Evolutionary conservation across 2,797 vertebrate species (phyloP).

Genomic region (Danio albolineatus): DNA sequence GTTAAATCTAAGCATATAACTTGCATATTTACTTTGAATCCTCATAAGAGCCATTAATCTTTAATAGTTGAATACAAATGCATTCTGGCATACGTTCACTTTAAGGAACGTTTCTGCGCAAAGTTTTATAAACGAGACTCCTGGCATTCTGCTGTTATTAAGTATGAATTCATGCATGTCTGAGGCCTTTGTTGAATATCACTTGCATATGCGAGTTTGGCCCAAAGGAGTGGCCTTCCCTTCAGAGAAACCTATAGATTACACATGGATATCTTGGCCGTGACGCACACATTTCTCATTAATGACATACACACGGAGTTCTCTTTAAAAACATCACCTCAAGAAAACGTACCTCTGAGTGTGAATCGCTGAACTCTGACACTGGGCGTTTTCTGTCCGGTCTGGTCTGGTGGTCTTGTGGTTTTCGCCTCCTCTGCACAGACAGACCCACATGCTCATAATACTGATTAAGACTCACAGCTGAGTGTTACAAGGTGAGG

Average conservation of each 20-base stretch:
- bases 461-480: constrained; percentile 51
- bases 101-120: too few relatives aligned
- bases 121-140: too few relatives aligned
- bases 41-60: too few relatives aligned
- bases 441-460: constrained; percentile 39
- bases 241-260: constrained; percentile 29
- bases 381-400: constrained; percentile 35
- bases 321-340: not conserved
- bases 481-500: constrained; percentile 50
- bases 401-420: constrained; percentile 18
- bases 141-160: constrained; percentile 1
- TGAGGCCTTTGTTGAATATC: constrained; percentile 41
- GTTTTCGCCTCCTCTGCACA: constrained; percentile 13
- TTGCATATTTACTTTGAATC: too few relatives aligned
- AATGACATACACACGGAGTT: constrained; percentile 22
- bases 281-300: constrained; percentile 39
- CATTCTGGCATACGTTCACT: too few relatives aligned
- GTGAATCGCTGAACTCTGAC: constrained; percentile 25
- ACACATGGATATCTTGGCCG: constrained; percentile 25
- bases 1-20: too few relatives aligned
- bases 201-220: constrained; percentile 20
- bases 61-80: too few relatives aligned
- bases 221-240: constrained; percentile 42
- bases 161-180: constrained; percentile 23
- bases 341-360: not conserved